These are phyloP conservation scores for Drosophila melanocephala DNA, from an alignment of 2,888 invertebrate species.

Conservation along the genomic window DNA sequence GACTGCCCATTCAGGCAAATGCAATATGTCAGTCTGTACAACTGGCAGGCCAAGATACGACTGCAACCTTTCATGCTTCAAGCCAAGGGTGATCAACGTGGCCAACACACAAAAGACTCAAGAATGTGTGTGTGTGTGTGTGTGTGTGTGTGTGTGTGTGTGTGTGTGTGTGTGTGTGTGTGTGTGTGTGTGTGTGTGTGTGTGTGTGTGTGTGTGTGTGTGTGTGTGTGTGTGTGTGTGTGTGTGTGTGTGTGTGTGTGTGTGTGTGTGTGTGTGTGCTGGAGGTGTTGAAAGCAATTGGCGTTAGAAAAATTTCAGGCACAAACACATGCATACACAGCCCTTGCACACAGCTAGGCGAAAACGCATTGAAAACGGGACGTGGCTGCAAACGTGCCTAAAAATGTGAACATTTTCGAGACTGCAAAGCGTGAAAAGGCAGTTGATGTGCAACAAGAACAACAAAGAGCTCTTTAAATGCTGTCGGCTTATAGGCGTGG, in stretches of 20 bases:
- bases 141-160: constrained; percentile 18
- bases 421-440: constrained; percentile 74
- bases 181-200: constrained; percentile 15
- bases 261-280: constrained; percentile 22
- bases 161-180: not conserved
- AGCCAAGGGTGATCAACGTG: constrained; percentile 51
- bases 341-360: constrained; percentile 14
- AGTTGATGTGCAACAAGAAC: constrained; percentile 47
- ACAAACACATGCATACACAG: constrained; percentile 23
- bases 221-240: constrained; percentile 14
- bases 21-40: constrained; percentile 75
- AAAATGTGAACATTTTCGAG: constrained; percentile 72
- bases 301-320: constrained; percentile 64
- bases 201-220: constrained; percentile 16
- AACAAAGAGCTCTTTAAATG: constrained; percentile 40
- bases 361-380: constrained; percentile 59
- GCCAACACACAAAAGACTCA: constrained; percentile 64
- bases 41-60: constrained; percentile 72
- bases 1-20: constrained; percentile 77
- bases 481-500: constrained; percentile 53
- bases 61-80: constrained; percentile 56
- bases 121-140: constrained; percentile 3
- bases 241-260: not conserved
- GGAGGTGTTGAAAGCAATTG: constrained; percentile 78
- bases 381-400: constrained; percentile 72